A percentile compares a stretch with the other conserved stretches of the same genome.
Evolutionary conservation across 2,888 invertebrate species (phyloP).

Genomic region (Pyrochroa serraticornis): DNA sequence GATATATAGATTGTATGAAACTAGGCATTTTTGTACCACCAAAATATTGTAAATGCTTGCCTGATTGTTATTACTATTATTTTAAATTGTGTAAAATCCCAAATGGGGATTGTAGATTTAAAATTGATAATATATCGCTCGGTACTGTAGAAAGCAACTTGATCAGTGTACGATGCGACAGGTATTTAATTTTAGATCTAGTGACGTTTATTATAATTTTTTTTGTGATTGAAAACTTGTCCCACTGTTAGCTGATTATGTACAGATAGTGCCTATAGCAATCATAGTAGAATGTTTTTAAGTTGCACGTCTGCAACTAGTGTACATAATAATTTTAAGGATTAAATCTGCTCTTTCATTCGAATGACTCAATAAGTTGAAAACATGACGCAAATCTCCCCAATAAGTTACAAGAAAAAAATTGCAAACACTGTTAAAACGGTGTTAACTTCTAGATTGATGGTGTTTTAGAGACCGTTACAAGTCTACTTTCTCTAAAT

Average conservation of each 20-base stretch:
- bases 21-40: constrained; percentile 33
- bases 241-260: constrained; percentile 42
- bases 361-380: constrained; percentile 14
- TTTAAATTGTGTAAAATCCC: constrained; percentile 15
- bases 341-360: constrained; percentile 29
- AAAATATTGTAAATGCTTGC: constrained; percentile 29
- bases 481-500: too few species aligned
- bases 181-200: constrained; percentile 13
- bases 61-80: constrained; percentile 26
- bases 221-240: constrained; percentile 22
- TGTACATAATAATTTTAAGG: constrained; percentile 40
- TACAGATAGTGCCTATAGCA: constrained; percentile 56
- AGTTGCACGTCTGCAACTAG: constrained; percentile 52
- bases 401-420: constrained; percentile 21
- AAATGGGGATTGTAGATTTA: constrained; percentile 22
- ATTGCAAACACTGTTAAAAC: constrained; percentile 5
- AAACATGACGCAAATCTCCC: constrained; percentile 8
- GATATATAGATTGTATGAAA: constrained; percentile 38
- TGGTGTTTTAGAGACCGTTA: too few species aligned
- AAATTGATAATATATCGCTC: constrained; percentile 22
- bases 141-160: constrained; percentile 12
- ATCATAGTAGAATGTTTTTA: constrained; percentile 48
- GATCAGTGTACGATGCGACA: constrained; percentile 23
- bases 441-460: background rate
- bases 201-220: constrained; percentile 1